Percentiles rank a stretch among this genome's conserved stretches.
These are phyloP conservation scores for Anagrus nilaparvatae DNA, from an alignment of 1,140 invertebrate genomes.

Conservation along the genomic window DNA sequence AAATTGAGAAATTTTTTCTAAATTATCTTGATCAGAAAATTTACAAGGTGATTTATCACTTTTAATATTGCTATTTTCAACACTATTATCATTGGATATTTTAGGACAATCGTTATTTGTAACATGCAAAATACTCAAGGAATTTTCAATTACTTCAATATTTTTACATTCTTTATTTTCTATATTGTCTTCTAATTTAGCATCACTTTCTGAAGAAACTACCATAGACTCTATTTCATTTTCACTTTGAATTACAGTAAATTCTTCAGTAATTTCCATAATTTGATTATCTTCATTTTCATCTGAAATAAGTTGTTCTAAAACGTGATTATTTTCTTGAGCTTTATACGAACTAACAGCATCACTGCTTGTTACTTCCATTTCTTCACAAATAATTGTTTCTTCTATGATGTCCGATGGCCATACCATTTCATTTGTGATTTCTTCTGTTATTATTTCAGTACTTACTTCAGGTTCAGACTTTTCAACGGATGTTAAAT, in stretches of 20 bases:
- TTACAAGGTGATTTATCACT: too few relatives aligned
- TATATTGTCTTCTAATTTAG: conserved; percentile 7
- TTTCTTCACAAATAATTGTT: conserved; percentile 37
- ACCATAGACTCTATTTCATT: conserved; percentile 25
- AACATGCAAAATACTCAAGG: too few relatives aligned
- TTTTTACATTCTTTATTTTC: conserved; percentile 4
- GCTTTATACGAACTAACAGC: conserved; percentile 16
- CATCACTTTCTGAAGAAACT: conserved; percentile 15
- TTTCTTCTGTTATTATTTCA: conserved; percentile 1
- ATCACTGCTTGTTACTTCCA: conserved; percentile 31
- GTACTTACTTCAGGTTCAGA: conserved; percentile 13
- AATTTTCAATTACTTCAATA: too few relatives aligned
- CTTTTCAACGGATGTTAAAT: conserved; percentile 11
- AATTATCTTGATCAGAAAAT: too few relatives aligned
- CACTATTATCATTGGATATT: too few relatives aligned
- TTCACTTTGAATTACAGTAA: conserved; percentile 31
- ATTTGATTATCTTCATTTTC: conserved; percentile 23
- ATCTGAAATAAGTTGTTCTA: conserved; percentile 27
- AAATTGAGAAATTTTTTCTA: too few relatives aligned
- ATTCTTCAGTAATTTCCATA: too few relatives aligned
- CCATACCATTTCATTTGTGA: conserved; percentile 21
- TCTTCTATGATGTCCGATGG: conserved; percentile 35
- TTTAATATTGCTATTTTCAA: too few relatives aligned
- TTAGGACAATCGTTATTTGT: too few relatives aligned
- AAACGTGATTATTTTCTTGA: conserved; percentile 18